phyloP scores from a whole-genome alignment of 2,113 vertebrate genomes.

The Xenotilapia caudafasciata region DNA sequence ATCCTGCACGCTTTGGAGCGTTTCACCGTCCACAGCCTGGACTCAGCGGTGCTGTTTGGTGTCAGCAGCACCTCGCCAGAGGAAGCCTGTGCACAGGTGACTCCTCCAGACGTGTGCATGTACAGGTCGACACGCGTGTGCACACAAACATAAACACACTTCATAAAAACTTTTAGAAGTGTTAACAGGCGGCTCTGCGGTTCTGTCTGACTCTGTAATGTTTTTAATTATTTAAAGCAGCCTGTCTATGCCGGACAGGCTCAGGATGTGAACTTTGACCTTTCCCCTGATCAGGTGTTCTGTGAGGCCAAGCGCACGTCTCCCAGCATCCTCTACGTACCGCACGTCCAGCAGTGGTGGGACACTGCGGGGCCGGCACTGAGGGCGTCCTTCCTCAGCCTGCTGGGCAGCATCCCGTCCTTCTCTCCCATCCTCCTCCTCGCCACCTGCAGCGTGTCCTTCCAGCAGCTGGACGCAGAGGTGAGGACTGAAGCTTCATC shows the following conservation, averaged over 20 bases:
- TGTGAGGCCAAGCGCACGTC: slow-evolving; percentile 79
- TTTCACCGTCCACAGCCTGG: slow-evolving; percentile 81
- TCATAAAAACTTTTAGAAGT: neutral
- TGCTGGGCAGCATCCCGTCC: slow-evolving; percentile 79
- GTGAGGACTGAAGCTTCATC: neutral
- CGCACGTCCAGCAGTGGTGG: slow-evolving; percentile 83
- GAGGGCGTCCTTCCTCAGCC: slow-evolving; percentile 76
- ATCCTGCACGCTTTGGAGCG: slow-evolving; percentile 84
- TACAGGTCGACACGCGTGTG: fast-evolving
- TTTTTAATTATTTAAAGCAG: neutral
- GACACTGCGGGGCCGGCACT: slow-evolving; percentile 72
- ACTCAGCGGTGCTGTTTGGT: slow-evolving; percentile 79
- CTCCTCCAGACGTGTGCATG: neutral
- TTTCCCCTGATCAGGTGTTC: slow-evolving; percentile 69
- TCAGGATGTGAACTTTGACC: neutral
- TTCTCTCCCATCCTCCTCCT: slow-evolving; percentile 84
- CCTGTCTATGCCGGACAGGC: neutral
- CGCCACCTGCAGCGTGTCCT: slow-evolving; percentile 69
- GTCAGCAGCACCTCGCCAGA: slow-evolving; percentile 74
- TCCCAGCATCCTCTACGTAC: slow-evolving; percentile 83
- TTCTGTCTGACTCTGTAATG: neutral
- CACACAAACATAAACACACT: neutral
- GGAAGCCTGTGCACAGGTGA: slow-evolving; percentile 83
- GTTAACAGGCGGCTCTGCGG: neutral
- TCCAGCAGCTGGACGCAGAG: slow-evolving; percentile 28